Evolutionary conservation across 2,113 vertebrate genomes (phyloP).

Genomic region (Sigmodon hispidus): DNA sequence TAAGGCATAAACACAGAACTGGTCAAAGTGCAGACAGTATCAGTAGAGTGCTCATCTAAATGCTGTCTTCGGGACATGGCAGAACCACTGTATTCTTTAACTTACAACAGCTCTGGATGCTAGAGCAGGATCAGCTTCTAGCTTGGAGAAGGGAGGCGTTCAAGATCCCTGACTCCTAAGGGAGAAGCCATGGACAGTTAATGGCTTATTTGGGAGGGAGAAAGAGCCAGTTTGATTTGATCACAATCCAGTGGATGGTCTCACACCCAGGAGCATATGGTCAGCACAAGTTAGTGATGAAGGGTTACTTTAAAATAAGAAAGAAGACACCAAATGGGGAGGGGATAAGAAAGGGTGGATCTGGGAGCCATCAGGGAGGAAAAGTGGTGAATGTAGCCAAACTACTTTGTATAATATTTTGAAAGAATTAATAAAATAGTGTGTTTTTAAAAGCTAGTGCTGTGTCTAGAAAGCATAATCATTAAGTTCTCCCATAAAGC

Average conservation of each 20-base stretch:
- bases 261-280: no score
- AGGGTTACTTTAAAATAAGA: neutral
- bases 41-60: neutral
- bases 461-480: constrained; percentile 1
- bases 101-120: neutral
- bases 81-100: no score
- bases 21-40: neutral
- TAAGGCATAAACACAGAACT: neutral
- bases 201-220: neutral
- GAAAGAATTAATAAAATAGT: neutral
- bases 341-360: neutral
- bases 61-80: neutral
- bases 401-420: neutral
- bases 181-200: neutral
- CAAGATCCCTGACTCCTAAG: neutral
- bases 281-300: neutral
- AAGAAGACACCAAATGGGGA: no score
- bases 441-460: neutral
- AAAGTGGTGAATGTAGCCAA: neutral
- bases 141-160: neutral
- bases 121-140: neutral
- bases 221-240: neutral
- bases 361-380: neutral
- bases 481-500: neutral
- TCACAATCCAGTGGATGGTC: neutral